Base-by-base conservation (phyloP, 2,113 vertebrate genomes). In the Romanogobio albipinnatus region DNA sequence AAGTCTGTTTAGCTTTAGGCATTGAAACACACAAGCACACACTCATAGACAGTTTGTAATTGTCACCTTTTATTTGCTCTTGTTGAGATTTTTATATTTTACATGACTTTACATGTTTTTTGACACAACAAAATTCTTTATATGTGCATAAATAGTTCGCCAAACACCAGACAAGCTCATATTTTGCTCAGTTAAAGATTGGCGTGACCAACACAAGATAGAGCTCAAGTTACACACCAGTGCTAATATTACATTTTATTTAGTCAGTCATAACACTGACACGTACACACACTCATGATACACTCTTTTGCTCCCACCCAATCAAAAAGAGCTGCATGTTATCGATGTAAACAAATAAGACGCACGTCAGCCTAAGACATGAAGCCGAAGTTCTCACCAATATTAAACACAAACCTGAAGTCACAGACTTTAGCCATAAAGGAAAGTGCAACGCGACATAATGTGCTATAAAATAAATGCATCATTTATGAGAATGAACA, bases 321-420 rank as follows among this genome's bases (percentile, higher is more conserved):
- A 43, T 49, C 2, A 45, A 73, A 78, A 68, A 53, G 1, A 84
- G 64, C 58, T 61, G 79, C 11, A 22, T 19, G 17, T 66, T 33
- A 45, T 78, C 3, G 14, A 8, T 83, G 36, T 75, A 86, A 83
- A 86, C 78, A 74, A 74, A 45, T 36, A 74, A 62, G 22, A 82
- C 5, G 6, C 39, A 24, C 10, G 1, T 85, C 24, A 39, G 84
- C 62, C 17, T 59, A 5, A 47, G 36, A 7, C 29, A 66, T 9
- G 15, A 58, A 82, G 24, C 24, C 24, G 19, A 77, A 61, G 43
- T 47, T 68, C 61, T n/a, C 62, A 61, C 15, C 43, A 77, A 29
- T 66, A 56, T 59, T 56, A 74, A 43, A 82, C 15, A 33, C 51
- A 53, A 45, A 66, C 4, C 3, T 56, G 58, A 71, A 81, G 68